These are phyloP conservation scores for Drosophila subquinaria DNA, from an alignment of 2,888 invertebrate genomes.

Conservation along the genomic window DNA sequence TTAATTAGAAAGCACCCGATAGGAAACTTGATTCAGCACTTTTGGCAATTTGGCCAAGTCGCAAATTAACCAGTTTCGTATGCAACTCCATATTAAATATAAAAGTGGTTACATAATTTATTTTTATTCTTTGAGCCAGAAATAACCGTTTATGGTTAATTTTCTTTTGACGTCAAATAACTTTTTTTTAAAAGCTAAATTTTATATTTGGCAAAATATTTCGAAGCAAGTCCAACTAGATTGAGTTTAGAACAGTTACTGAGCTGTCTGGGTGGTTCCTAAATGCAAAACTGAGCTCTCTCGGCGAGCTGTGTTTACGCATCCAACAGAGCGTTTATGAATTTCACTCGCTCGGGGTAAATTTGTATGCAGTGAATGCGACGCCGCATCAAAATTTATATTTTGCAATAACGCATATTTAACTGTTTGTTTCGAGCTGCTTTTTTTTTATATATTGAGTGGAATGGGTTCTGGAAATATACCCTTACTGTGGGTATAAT, in stretches of 20 bases:
- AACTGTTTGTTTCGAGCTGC: slow-evolving; percentile 30
- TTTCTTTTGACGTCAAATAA: neutral
- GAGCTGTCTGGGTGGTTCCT: neutral
- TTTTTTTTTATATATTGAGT: slow-evolving; percentile 30
- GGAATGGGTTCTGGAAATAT: slow-evolving; percentile 24
- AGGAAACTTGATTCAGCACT: neutral
- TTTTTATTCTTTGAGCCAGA: neutral
- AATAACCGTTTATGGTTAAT: neutral
- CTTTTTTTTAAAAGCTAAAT: neutral
- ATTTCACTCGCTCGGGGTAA: slow-evolving; percentile 28
- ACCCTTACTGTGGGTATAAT: slow-evolving; percentile 12
- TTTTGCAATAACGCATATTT: slow-evolving; percentile 64
- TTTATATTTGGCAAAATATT: slow-evolving; percentile 1
- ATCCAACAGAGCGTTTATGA: slow-evolving; percentile 10
- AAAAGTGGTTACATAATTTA: neutral
- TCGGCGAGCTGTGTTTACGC: slow-evolving; percentile 9
- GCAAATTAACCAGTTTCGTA: neutral
- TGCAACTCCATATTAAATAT: neutral
- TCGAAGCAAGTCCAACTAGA: neutral
- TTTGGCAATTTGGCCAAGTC: neutral
- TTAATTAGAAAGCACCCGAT: neutral
- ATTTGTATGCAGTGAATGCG: slow-evolving; percentile 63
- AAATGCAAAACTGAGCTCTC: neutral
- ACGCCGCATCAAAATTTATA: slow-evolving; percentile 63
- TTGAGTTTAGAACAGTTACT: neutral